Percentiles rank a stretch among this genome's conserved stretches.
Conservation (phyloP, 2,113 vertebrate genomes). For the Sakesphorus luctuosus region DNA sequence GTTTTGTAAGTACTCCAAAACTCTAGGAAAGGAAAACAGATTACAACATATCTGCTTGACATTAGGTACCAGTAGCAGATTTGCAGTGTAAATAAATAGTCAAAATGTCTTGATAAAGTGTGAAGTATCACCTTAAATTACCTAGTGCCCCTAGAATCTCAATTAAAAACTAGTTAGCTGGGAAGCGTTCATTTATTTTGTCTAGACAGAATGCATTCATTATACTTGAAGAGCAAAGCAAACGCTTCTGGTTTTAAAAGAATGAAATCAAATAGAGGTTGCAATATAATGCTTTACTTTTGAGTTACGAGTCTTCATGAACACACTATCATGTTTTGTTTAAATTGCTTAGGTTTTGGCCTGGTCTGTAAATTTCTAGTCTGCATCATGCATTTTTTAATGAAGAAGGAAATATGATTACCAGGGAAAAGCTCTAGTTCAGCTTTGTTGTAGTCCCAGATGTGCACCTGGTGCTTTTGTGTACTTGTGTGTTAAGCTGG, state of each 20-base stretch:
- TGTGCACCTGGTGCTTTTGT: constrained; percentile 81
- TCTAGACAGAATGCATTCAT: constrained; percentile 18
- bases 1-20: background rate
- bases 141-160: constrained; percentile 15
- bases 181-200: constrained; percentile 45
- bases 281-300: constrained; percentile 3
- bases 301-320: constrained; percentile 4
- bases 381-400: constrained; percentile 66
- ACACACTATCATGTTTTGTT: constrained; percentile 34
- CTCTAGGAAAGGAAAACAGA: background rate
- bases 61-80: background rate
- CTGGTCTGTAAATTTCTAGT: constrained; percentile 66
- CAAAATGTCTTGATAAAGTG: background rate
- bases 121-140: constrained; percentile 26
- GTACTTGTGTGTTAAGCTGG: constrained; percentile 49
- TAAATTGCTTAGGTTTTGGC: constrained; percentile 54
- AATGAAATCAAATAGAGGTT: background rate
- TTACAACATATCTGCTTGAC: background rate
- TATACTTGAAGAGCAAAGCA: background rate
- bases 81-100: constrained; percentile 29
- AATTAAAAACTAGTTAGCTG: constrained; percentile 51
- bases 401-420: constrained; percentile 76
- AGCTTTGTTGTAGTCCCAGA: constrained; percentile 76
- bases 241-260: constrained; percentile 31
- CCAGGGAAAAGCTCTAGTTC: constrained; percentile 43